Evolutionary conservation across 2,797 vertebrate species (phyloP).

Genomic region (Rhynchotus rufescens): DNA sequence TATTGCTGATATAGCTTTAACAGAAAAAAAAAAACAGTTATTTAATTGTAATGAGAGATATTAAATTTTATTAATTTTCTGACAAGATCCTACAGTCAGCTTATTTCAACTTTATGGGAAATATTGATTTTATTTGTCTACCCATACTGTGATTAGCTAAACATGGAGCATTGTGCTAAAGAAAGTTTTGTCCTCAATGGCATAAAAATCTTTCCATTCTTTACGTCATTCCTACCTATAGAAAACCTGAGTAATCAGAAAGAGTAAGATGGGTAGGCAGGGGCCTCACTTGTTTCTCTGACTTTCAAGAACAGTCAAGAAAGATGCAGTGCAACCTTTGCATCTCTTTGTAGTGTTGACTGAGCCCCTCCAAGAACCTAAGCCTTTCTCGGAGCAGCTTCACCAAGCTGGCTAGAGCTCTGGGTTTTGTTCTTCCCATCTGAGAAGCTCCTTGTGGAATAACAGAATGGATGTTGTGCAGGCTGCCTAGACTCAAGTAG

Average conservation of each 20-base stretch:
- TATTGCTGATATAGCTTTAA: neutral
- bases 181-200: neutral
- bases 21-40: neutral
- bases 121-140: neutral
- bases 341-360: neutral
- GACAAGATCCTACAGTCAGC: neutral
- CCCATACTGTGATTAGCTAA: neutral
- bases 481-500: neutral
- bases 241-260: neutral
- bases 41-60: neutral
- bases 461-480: neutral
- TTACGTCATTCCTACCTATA: neutral
- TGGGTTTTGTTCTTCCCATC: neutral
- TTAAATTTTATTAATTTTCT: neutral
- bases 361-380: neutral
- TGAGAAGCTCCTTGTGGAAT: neutral
- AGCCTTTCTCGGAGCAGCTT: neutral
- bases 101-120: neutral
- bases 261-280: neutral
- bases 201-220: neutral
- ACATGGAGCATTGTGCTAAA: neutral
- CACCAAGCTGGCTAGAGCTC: neutral
- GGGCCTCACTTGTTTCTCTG: neutral
- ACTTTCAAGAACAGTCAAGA: neutral
- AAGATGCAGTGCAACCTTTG: neutral